phyloP scores from a whole-genome alignment of 2,113 vertebrate genomes.

The Willisornis vidua region DNA sequence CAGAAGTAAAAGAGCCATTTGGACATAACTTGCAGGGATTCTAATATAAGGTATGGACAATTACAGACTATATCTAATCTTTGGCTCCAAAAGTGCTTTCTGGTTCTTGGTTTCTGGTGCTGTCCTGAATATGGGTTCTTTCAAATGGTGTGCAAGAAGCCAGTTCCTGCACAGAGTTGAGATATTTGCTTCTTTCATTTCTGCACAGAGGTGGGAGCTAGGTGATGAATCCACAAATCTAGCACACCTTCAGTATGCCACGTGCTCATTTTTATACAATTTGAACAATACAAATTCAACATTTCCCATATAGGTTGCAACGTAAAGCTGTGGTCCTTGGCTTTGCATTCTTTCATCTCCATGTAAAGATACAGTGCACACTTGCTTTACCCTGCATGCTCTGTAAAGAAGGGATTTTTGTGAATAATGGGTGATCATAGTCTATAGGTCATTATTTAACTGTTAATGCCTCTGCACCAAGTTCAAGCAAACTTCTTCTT shows the following conservation, averaged over 20 bases:
- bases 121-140: background rate
- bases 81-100: background rate
- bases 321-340: background rate
- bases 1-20: background rate
- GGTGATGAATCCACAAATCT: background rate
- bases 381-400: background rate
- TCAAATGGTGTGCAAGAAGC: background rate
- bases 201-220: background rate
- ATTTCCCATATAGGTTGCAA: background rate
- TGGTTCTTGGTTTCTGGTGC: background rate
- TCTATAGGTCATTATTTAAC: background rate
- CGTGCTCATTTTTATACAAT: background rate
- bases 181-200: background rate
- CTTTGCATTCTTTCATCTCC: background rate
- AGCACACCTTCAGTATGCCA: background rate
- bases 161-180: fast-evolving
- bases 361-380: background rate
- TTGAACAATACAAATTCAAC: fast-evolving
- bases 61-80: background rate
- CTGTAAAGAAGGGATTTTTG: background rate
- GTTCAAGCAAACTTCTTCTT: background rate
- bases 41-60: background rate
- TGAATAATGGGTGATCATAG: too few relatives aligned
- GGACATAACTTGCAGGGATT: background rate
- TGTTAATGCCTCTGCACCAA: background rate